Evolutionary conservation across 1,140 invertebrate species (phyloP).

Genomic region (Onthophagus taurus): DNA sequence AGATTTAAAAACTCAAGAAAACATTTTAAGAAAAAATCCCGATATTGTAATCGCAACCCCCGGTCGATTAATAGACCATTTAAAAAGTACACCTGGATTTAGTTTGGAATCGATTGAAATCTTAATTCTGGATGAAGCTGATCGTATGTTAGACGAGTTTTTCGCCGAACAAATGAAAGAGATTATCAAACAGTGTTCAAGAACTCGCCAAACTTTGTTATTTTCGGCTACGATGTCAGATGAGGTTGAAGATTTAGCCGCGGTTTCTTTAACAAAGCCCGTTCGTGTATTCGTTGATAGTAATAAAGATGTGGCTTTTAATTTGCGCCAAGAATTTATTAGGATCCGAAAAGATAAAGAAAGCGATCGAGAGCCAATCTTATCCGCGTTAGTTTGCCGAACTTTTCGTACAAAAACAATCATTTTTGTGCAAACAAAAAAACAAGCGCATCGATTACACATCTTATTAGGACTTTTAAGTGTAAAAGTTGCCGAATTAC

Average conservation of each 20-base stretch:
- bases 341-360: slow-evolving; percentile 68
- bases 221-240: slow-evolving; percentile 99
- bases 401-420: slow-evolving; percentile 90
- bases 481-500: slow-evolving; percentile 70
- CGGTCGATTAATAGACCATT: slow-evolving; percentile 92
- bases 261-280: slow-evolving; percentile 84
- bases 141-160: slow-evolving; percentile 95
- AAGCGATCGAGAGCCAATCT: slow-evolving; percentile 81
- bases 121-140: slow-evolving; percentile 90
- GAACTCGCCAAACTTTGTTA: slow-evolving; percentile 91
- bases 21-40: slow-evolving; percentile 76
- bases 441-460: slow-evolving; percentile 84
- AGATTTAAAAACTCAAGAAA: slow-evolving; percentile 89
- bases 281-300: slow-evolving; percentile 92
- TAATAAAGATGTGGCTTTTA: slow-evolving; percentile 91
- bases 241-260: slow-evolving; percentile 82
- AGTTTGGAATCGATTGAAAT: slow-evolving; percentile 86
- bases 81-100: slow-evolving; percentile 93
- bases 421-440: slow-evolving; percentile 94
- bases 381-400: slow-evolving; percentile 82
- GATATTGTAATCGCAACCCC: slow-evolving; percentile 98
- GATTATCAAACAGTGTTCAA: slow-evolving; percentile 81
- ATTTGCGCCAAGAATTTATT: slow-evolving; percentile 93
- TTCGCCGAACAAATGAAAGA: slow-evolving; percentile 98
- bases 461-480: slow-evolving; percentile 77